Percentiles rank a stretch among this genome's conserved stretches.
These are phyloP conservation scores for Labia minor DNA, from an alignment of 2,888 invertebrate genomes.

Conservation along the genomic window DNA sequence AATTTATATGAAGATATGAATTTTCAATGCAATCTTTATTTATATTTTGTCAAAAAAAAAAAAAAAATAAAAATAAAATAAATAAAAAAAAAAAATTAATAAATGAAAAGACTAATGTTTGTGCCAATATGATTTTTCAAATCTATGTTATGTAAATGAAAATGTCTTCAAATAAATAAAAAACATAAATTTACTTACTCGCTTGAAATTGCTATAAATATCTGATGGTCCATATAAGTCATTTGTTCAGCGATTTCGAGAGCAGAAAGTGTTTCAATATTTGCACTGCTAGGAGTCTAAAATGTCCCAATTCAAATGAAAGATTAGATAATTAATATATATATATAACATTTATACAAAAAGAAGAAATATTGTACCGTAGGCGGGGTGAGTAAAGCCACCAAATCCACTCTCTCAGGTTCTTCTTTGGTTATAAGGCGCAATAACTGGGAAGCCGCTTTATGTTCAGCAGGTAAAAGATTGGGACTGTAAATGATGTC, in stretches of 20 bases:
- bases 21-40: too few relatives aligned
- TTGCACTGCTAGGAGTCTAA: slow-evolving; percentile 68
- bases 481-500: slow-evolving; percentile 77
- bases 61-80: too few relatives aligned
- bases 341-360: not conserved
- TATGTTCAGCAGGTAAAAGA: slow-evolving; percentile 75
- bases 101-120: too few relatives aligned
- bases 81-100: too few relatives aligned
- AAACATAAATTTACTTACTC: too few relatives aligned
- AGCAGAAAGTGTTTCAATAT: slow-evolving; percentile 73
- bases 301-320: slow-evolving; percentile 29
- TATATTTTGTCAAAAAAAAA: too few relatives aligned
- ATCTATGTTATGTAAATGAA: too few relatives aligned
- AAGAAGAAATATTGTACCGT: slow-evolving; percentile 40
- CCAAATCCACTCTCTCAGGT: slow-evolving; percentile 55
- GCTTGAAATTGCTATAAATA: slow-evolving; percentile 76
- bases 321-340: slow-evolving; percentile 20
- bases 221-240: slow-evolving; percentile 84
- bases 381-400: slow-evolving; percentile 55
- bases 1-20: too few relatives aligned
- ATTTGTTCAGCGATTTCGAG: slow-evolving; percentile 87
- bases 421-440: slow-evolving; percentile 68
- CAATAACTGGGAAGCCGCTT: slow-evolving; percentile 72
- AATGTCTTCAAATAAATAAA: too few relatives aligned
- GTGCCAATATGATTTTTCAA: too few relatives aligned